Conservation (phyloP, 2,888 invertebrate species). For the Geotrupes spiniger region DNA sequence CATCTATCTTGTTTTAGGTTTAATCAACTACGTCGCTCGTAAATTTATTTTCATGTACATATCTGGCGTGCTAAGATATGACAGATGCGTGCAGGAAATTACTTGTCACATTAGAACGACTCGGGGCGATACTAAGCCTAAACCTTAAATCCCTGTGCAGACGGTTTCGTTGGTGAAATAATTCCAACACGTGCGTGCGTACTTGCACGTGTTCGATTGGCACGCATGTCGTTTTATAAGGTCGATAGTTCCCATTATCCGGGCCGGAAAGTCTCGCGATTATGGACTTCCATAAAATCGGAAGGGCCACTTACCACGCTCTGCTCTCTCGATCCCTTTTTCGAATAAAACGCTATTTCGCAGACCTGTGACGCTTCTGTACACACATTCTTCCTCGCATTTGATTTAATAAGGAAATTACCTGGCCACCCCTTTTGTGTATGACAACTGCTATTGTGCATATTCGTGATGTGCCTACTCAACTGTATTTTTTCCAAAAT, state of each 20-base stretch:
- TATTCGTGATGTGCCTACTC: no score
- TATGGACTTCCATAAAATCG: constrained; percentile 21
- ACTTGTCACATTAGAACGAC: constrained; percentile 28
- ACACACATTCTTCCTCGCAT: constrained; percentile 19
- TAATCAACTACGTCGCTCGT: no score
- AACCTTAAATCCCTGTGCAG: constrained; percentile 21
- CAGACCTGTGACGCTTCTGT: not conserved
- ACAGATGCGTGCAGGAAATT: constrained; percentile 29
- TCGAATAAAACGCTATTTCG: constrained; percentile 11
- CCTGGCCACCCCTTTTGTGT: not conserved
- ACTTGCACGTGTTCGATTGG: constrained; percentile 25
- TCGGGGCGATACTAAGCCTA: not conserved
- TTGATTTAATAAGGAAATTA: constrained; percentile 28
- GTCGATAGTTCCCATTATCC: constrained; percentile 16
- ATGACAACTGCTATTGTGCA: no score
- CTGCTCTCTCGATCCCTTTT: constrained; percentile 18
- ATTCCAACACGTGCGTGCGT: constrained; percentile 30
- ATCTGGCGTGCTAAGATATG: constrained; percentile 21
- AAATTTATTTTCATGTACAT: not conserved
- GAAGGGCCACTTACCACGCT: constrained; percentile 25
- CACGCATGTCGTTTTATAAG: constrained; percentile 15
- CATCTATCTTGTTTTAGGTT: no score
- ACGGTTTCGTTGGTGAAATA: constrained; percentile 22
- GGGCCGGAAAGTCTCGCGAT: constrained; percentile 22
- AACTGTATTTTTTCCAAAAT: no score